phyloP scores from a whole-genome alignment of 92 coral and sea anemone genomes.

The Palythoa grandiflora region DNA sequence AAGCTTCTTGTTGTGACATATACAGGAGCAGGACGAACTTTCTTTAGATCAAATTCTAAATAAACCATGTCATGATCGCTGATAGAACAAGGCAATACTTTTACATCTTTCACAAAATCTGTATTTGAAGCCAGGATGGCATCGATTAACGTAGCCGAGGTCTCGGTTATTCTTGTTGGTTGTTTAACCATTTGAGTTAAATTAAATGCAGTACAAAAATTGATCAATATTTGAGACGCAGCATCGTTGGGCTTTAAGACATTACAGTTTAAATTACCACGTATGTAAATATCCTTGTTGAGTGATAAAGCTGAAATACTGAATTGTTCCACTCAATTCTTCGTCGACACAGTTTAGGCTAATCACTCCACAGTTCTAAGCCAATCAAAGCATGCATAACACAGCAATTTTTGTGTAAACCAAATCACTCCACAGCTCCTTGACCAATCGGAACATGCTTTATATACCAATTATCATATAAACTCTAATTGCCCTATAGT shows the following conservation, averaged over 20 bases:
- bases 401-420: too few relatives aligned
- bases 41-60: constrained; percentile 45
- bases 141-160: constrained; percentile 51
- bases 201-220: constrained; percentile 51
- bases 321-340: constrained; percentile 31
- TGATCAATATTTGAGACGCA: neutral
- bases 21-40: constrained; percentile 52
- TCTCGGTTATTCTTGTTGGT: constrained; percentile 50
- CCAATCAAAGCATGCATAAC: neutral
- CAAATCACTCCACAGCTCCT: too few relatives aligned
- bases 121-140: constrained; percentile 54
- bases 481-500: too few relatives aligned
- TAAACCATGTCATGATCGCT: constrained; percentile 66
- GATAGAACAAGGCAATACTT: constrained; percentile 55
- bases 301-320: constrained; percentile 45
- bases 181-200: constrained; percentile 31
- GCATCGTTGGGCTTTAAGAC: constrained; percentile 27
- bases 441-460: too few relatives aligned
- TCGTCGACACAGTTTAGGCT: constrained; percentile 52
- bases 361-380: constrained; percentile 51
- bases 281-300: constrained; percentile 55
- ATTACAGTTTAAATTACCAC: constrained; percentile 64
- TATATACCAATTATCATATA: too few relatives aligned
- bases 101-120: constrained; percentile 37
- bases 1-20: constrained; percentile 62